Evolutionary conservation across 92 coral and sea anemone genomes (phyloP).

Genomic region (Siderastrea siderea): DNA sequence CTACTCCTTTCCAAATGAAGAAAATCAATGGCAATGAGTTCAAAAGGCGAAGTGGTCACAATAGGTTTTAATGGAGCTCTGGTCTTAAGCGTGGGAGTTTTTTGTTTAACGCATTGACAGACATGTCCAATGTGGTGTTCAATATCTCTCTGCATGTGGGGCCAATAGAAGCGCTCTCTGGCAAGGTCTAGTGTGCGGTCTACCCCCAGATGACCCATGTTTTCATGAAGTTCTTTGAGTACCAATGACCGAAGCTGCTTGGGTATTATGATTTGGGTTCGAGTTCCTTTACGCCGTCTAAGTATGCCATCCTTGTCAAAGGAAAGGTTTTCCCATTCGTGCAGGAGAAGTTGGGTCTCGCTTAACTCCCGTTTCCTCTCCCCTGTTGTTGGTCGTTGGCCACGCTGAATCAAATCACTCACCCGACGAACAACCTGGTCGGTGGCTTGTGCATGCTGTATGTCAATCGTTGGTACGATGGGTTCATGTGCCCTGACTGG

Average conservation of each 20-base stretch:
- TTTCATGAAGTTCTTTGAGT: slow-evolving; percentile 56
- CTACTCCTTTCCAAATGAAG: slow-evolving; percentile 45
- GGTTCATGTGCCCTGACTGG: slow-evolving; percentile 29
- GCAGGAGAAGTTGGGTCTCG: slow-evolving; percentile 45
- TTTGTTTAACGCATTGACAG: slow-evolving; percentile 62
- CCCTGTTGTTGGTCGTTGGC: slow-evolving; percentile 22
- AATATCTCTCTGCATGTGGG: slow-evolving; percentile 61
- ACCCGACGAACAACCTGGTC: slow-evolving; percentile 26
- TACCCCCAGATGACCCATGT: slow-evolving; percentile 72
- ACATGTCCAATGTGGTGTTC: slow-evolving; percentile 47
- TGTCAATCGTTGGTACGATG: slow-evolving; percentile 21
- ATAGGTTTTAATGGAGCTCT: slow-evolving; percentile 59
- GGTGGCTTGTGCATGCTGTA: slow-evolving; percentile 6
- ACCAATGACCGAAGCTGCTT: slow-evolving; percentile 39
- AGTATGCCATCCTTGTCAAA: slow-evolving; percentile 68
- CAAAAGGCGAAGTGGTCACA: slow-evolving; percentile 52
- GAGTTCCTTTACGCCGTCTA: slow-evolving; percentile 33
- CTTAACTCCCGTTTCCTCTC: slow-evolving; percentile 41
- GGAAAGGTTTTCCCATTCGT: slow-evolving; percentile 70
- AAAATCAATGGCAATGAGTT: slow-evolving; percentile 55
- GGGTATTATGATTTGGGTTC: slow-evolving; percentile 56
- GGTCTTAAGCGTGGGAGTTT: slow-evolving; percentile 43
- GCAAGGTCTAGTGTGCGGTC: slow-evolving; percentile 43
- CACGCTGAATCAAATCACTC: slow-evolving; percentile 33
- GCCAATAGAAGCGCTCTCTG: slow-evolving; percentile 75